A percentile compares a stretch with the other conserved stretches of the same genome.
Evolutionary conservation across 2,113 vertebrate species (phyloP).

Genomic region (Anthoscopus minutus): DNA sequence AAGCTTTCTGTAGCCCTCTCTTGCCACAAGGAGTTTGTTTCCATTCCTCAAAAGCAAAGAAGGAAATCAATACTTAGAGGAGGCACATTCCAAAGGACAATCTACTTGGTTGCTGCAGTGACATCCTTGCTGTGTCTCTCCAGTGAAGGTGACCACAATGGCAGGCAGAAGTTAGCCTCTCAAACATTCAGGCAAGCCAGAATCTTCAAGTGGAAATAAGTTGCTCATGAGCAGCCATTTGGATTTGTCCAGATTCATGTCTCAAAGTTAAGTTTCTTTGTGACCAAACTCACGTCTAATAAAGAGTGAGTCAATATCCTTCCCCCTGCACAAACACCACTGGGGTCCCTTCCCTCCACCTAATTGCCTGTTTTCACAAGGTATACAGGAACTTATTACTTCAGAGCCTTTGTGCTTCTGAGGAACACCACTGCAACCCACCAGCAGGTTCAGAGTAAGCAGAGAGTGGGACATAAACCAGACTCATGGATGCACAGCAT

Average conservation of each 20-base stretch:
- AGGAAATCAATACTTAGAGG: neutral
- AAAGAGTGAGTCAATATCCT: constrained; percentile 32
- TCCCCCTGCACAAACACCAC: neutral
- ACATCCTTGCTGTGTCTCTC: neutral
- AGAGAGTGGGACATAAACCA: neutral
- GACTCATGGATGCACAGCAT: neutral
- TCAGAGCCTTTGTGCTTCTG: constrained; percentile 34
- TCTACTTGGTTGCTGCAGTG: neutral
- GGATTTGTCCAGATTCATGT: neutral
- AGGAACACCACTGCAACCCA: neutral
- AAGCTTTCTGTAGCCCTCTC: neutral
- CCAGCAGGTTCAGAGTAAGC: neutral
- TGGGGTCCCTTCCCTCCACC: neutral
- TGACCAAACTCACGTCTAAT: constrained; percentile 28
- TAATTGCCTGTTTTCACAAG: constrained; percentile 44
- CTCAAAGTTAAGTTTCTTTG: neutral
- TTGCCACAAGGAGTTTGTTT: neutral
- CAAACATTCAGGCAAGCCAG: neutral
- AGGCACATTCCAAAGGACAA: neutral
- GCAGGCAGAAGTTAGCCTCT: neutral
- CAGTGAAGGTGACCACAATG: neutral
- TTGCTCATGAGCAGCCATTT: neutral
- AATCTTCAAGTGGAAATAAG: neutral
- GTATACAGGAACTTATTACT: constrained; percentile 51
- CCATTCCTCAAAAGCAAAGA: neutral